Base-by-base conservation (phyloP, 30 jellyfish, hydroid and myxozoan genomes). In the Calvadosia cruxmelitensis region DNA sequence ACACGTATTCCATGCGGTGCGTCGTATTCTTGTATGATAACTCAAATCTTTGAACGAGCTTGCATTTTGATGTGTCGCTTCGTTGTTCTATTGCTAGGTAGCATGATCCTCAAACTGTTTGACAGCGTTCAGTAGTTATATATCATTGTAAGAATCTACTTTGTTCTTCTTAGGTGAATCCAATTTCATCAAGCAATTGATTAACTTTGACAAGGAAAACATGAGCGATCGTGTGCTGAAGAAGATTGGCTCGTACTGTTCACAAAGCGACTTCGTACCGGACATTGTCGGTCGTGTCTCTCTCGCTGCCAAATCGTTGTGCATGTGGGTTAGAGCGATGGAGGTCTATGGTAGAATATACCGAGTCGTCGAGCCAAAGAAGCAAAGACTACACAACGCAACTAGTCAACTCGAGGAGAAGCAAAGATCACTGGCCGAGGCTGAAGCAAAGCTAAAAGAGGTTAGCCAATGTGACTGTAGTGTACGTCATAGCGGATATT, bases 261-360 rank as follows among this genome's bases (percentile, higher is more conserved):
- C 95, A 1, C 95, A 82, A 70, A 69, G 85, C 3, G 99, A 91
- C 61, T 91, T 91, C 67, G 92, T 74, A 13, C 99, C 99, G 5
- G 99, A 91, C 31, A 83, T 91, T 49, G 99, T 91, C 1, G 99
- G 99, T 48, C 79, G 99, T 52, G 99, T 91, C 3, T 91, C 99
- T 1, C 76, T 78, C 24, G 99, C 99, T 13, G 94, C 99, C 31
- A 91, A 91, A 67, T 91, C 99, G 10, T 77, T 91, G 13, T 91
- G 99, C 78, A 91, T 91, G 99, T 91, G 99, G 99, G 99, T 82
- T 13, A 50, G 99, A 49, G 99, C 99, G 0, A 91, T 91, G 99
- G 99, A 91, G 67, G 95, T 91, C 16, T 91, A 91, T 68, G 99
- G 99, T 1, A 87, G 99, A 26, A 91, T 91, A 51, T 91, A 66